A percentile compares a stretch with the other conserved stretches of the same genome.
phyloP scores from a whole-genome alignment of 2,797 vertebrate species.

The Myotis vivesi region DNA sequence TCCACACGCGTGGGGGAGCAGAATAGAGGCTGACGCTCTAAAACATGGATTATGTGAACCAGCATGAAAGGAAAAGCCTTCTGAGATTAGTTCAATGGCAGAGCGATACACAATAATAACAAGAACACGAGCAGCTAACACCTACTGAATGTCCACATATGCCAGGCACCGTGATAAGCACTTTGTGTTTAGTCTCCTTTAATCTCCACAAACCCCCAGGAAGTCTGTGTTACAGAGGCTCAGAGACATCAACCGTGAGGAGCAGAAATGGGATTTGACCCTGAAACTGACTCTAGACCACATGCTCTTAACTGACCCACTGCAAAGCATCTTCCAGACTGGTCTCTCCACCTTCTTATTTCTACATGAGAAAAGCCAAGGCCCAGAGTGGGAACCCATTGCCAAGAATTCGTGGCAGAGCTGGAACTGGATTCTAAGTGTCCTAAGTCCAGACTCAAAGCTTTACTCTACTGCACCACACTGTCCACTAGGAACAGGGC shows the following conservation, averaged over 20 bases:
- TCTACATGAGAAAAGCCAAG: neutral
- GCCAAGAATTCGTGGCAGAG: neutral
- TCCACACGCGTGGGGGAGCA: neutral
- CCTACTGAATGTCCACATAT: fast-evolving
- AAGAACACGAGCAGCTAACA: neutral
- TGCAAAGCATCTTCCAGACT: neutral
- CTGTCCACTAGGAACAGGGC: neutral
- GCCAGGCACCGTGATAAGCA: neutral
- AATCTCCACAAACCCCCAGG: neutral
- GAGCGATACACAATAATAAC: neutral
- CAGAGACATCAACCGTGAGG: neutral
- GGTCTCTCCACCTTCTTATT: neutral
- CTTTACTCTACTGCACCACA: neutral
- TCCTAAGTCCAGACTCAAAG: neutral
- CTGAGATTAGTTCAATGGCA: neutral
- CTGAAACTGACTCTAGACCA: neutral
- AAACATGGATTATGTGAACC: neutral
- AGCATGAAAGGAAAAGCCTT: neutral
- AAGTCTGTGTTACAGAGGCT: neutral
- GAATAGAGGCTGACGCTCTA: neutral
- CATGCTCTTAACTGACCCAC: neutral
- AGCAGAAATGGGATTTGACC: neutral
- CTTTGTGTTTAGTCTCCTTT: neutral
- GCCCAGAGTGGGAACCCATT: neutral
- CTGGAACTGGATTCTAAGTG: neutral